Base-by-base conservation (phyloP, 64 coral and sea anemone species). In the Hydrozoanthus tunicans region DNA sequence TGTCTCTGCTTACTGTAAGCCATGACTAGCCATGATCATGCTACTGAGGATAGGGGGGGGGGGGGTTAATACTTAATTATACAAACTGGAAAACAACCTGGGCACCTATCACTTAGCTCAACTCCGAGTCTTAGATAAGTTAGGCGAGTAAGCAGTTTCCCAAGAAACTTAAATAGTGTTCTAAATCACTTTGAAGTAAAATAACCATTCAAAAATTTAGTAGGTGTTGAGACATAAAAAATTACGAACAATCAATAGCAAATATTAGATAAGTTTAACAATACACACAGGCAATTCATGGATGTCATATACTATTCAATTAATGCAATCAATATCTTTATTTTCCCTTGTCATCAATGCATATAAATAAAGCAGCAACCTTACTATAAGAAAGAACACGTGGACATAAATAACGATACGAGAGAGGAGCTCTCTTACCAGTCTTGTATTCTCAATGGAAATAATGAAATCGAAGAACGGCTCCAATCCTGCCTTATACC, bases 401-500 rank as follows among this genome's bases (percentile, higher is more conserved):
- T 90, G 51, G 73, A 66, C 77, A 66, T 79, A 64, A 54, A 59
- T 57, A 81, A 79, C 58, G 4, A 32, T 83, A 4, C 10, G 2
- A 62, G 3, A 63, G 32, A 62, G 56, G 23, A 3, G 3, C 17
- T 53, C 7, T 92, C 94, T 68, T 94, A 99, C 97, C 97, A 99
- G 79, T 94, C 97, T 90, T 32, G 97, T 99, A 85, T 96, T 99
- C 80, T 99, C 97, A 88, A 99, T 99, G 56, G 97, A 93, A 71
- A 99, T 92, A 75, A 99, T 96, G 54, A 99, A 99, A 94, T 99
- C 97, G 58, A 99, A 99, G 77, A 99, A 99, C 25, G 97, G 97
- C 57, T 99, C 97, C 79, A 99, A 72, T 13, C 97, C 97, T 80
- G 94, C 97, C 79, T 99, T 99, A 62, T 99, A 99, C 8, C 97